Evolutionary conservation across 2,888 invertebrate genomes (phyloP), one percentile per base, ranked within the genome.

Genomic region (Erynnis tages): DNA sequence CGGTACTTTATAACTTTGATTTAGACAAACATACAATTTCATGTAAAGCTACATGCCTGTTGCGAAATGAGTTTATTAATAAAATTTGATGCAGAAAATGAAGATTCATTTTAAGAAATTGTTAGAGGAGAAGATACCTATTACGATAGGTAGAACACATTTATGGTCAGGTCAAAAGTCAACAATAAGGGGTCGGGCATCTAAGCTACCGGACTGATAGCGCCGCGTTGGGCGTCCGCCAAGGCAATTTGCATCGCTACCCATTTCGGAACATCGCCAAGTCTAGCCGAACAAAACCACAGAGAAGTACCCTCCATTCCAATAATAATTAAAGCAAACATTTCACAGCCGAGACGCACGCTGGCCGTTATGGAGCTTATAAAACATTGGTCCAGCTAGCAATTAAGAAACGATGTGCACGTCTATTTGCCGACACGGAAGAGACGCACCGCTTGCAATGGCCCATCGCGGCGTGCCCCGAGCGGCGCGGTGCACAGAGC

Each of bases 291-390:
- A 89, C 89, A 88, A 89, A 89, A 89, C 89, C 87, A 89, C 82
- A 72, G 79, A 84, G 87, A 89, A 88, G 86, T 85, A 88, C 86
- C 82, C 87, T 85, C 85, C 86, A 89, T 87, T 89, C 89, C 89
- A 89, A 88, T 89, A 89, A 89, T 89, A 89, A 89, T 89, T 89
- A 86, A 89, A 86, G 87, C 89, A 88, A 85, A 89, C 86, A 87
- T 87, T 86, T 87, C 79, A 74, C 80, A 83, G 79, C 67, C 79
- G 82, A 82, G 85, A 82, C 82, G 78, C 70, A 75, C 79, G 79
- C 79, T 79, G 82, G 81, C 82, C 83, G 83, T 85, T 85, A 85
- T 86, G 83, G 84, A 88, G 86, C 87, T 88, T 88, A 87, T 88
- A 87, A 89, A 88, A 83, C 82, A 85, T 86, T 78, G 79, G 79